Conservation (phyloP, 2,888 invertebrate genomes). For the Hypselothyrea guttata region DNA sequence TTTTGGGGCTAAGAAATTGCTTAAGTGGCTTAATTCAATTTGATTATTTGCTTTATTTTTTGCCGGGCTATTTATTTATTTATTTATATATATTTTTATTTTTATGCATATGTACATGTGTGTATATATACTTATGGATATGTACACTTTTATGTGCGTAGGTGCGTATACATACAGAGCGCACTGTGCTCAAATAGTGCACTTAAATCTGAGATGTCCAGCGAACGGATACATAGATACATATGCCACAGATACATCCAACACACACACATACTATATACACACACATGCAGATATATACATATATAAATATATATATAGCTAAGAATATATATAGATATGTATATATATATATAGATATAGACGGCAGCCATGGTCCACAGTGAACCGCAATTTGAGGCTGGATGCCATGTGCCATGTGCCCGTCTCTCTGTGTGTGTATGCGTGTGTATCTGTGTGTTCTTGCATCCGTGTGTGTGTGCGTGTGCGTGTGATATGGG, state of each 20-base stretch:
- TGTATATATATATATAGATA: neutral
- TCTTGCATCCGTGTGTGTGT: neutral
- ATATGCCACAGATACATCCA: conserved; percentile 5
- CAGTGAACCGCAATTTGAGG: conserved; percentile 14
- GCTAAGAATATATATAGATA: neutral
- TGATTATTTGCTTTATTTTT: conserved; percentile 47
- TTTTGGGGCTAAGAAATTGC: conserved; percentile 49
- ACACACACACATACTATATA: conserved; percentile 1
- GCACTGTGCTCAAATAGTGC: neutral
- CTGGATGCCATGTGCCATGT: neutral
- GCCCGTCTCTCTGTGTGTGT: too few species aligned
- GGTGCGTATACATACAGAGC: too few species aligned
- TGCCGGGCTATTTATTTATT: too few species aligned
- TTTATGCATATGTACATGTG: neutral
- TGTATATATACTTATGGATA: neutral
- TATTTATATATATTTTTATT: conserved; percentile 2
- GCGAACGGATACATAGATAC: conserved; percentile 6
- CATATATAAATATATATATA: neutral
- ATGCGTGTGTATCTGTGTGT: neutral
- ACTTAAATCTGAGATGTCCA: conserved; percentile 48
- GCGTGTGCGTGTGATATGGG: conserved; percentile 1
- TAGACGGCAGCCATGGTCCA: conserved; percentile 13
- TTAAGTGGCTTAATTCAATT: conserved; percentile 67
- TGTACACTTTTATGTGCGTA: too few species aligned
- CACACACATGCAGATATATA: neutral